Evolutionary conservation across 2,113 vertebrate genomes (phyloP).

Genomic region (Hemicordylus capensis): DNA sequence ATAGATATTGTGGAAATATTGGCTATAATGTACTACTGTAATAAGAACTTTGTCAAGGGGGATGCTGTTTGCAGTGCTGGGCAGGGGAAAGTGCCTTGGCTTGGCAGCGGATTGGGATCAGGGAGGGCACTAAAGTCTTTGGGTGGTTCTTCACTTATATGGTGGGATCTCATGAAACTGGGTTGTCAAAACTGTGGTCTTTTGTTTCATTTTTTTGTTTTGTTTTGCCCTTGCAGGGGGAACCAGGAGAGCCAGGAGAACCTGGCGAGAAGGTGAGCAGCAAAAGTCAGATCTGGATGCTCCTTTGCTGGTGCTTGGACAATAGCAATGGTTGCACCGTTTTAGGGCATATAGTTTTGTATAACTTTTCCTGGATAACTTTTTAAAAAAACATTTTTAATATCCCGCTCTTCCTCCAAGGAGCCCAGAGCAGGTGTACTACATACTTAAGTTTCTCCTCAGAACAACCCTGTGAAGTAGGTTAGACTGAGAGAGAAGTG

Average conservation of each 20-base stretch:
- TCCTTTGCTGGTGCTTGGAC: background rate
- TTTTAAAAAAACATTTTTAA: too few relatives aligned
- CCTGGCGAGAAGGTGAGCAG: conserved; percentile 63
- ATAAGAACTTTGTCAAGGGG: too few relatives aligned
- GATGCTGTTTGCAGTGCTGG: background rate
- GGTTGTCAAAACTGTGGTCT: background rate
- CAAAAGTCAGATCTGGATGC: background rate
- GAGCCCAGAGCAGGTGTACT: too few relatives aligned
- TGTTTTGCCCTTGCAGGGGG: conserved; percentile 82
- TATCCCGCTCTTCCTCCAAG: too few relatives aligned
- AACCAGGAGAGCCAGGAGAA: conserved; percentile 78
- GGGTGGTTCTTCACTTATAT: background rate
- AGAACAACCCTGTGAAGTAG: too few relatives aligned
- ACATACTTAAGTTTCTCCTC: too few relatives aligned
- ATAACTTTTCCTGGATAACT: background rate
- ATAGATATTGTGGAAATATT: too few relatives aligned
- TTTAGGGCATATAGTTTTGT: background rate
- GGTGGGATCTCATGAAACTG: background rate
- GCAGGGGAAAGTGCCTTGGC: background rate
- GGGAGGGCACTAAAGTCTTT: background rate
- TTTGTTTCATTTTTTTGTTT: background rate
- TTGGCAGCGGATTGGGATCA: background rate
- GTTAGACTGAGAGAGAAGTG: too few relatives aligned
- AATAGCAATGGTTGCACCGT: background rate
- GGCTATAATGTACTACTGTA: too few relatives aligned